A percentile compares a stretch with the other conserved stretches of the same genome.
phyloP scores from a whole-genome alignment of 1,140 invertebrate species.

The Oncopeltus fasciatus region DNA sequence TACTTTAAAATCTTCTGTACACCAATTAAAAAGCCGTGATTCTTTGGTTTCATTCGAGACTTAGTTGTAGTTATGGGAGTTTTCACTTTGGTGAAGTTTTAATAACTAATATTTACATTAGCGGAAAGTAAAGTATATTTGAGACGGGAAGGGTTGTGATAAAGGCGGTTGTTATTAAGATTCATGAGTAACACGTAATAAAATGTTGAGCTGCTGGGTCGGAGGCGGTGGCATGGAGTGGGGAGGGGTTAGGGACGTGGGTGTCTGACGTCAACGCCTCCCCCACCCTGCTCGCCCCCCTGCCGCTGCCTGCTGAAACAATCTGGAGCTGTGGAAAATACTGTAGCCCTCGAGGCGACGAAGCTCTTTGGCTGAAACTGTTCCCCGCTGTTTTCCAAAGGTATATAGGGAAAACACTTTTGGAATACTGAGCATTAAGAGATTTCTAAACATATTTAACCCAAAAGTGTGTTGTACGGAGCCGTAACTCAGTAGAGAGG shows the following conservation, averaged over 20 bases:
- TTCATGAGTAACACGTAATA: neutral
- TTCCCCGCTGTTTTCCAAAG: too few relatives aligned
- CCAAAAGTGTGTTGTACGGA: too few relatives aligned
- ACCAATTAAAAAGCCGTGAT: too few relatives aligned
- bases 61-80: too few relatives aligned
- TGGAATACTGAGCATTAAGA: too few relatives aligned
- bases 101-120: neutral
- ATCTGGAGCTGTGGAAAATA: neutral
- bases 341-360: neutral
- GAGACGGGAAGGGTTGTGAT: neutral
- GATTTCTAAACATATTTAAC: too few relatives aligned
- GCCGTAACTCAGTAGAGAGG: too few relatives aligned
- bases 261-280: neutral
- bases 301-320: neutral
- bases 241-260: neutral
- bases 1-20: too few relatives aligned
- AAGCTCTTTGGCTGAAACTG: too few relatives aligned
- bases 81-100: neutral
- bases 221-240: neutral
- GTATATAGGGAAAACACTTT: too few relatives aligned
- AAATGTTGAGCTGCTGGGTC: neutral
- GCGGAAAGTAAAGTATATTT: neutral
- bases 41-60: too few relatives aligned
- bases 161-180: neutral
- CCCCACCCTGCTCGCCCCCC: neutral